Evolutionary conservation across 2,888 invertebrate species (phyloP).

Genomic region (Orchesella flavescens): DNA sequence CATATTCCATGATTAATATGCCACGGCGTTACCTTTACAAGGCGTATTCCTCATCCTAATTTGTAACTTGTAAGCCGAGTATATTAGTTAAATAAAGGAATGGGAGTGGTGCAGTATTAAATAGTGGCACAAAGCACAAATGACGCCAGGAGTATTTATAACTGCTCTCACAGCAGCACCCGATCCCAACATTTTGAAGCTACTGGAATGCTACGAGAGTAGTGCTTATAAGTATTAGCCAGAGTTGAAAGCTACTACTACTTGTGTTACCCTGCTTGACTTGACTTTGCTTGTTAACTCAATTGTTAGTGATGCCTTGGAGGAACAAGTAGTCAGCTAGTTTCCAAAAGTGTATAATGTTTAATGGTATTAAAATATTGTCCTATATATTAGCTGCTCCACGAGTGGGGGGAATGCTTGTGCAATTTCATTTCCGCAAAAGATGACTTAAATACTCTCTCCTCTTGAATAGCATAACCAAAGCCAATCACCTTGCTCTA

Average conservation of each 20-base stretch:
- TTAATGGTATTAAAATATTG: conserved; percentile 20
- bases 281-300: conserved; percentile 36
- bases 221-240: background rate
- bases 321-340: conserved; percentile 9
- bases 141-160: background rate
- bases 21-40: conserved; percentile 47
- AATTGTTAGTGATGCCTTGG: conserved; percentile 40
- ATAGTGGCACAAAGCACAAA: conserved; percentile 15
- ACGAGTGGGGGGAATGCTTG: background rate
- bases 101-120: conserved; percentile 19
- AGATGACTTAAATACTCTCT: conserved; percentile 41
- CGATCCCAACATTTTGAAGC: background rate
- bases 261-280: conserved; percentile 27
- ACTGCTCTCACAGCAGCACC: background rate
- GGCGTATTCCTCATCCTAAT: conserved; percentile 36
- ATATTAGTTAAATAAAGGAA: background rate
- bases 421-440: conserved; percentile 60
- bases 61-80: conserved; percentile 35
- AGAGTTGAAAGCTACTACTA: background rate
- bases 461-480: background rate
- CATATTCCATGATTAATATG: conserved; percentile 61
- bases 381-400: background rate
- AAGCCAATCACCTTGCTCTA: conserved; percentile 41
- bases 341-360: background rate
- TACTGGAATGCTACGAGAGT: background rate